Evolutionary conservation across 2,113 vertebrate species (phyloP).

Genomic region (Sebastes schlegelii): DNA sequence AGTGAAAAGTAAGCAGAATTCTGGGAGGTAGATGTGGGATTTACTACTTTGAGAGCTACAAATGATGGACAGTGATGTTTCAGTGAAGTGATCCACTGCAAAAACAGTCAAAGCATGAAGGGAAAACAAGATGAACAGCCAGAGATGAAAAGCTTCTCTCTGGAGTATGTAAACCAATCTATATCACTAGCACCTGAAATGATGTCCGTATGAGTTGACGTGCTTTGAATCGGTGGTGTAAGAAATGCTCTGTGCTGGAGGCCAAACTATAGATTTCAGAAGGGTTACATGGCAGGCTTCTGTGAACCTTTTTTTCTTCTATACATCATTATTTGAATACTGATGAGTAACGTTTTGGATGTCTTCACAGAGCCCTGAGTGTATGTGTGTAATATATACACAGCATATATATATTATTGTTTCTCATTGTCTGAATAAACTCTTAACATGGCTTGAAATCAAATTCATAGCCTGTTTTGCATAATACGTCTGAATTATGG

Average conservation of each 20-base stretch:
- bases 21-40: background rate
- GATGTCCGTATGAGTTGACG: conserved; percentile 23
- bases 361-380: background rate
- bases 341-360: background rate
- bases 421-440: background rate
- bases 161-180: conserved; percentile 41
- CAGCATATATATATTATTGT: background rate
- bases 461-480: background rate
- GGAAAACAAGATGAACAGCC: conserved; percentile 48
- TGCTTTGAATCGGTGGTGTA: conserved; percentile 9
- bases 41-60: conserved; percentile 4
- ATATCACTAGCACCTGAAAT: conserved; percentile 23
- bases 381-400: background rate
- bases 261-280: background rate
- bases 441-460: background rate
- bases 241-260: background rate
- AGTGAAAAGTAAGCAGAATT: background rate
- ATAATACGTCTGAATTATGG: background rate
- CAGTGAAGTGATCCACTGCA: conserved; percentile 25
- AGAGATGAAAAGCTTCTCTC: conserved; percentile 53
- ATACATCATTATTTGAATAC: background rate
- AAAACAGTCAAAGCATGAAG: conserved; percentile 17
- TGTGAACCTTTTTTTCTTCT: background rate
- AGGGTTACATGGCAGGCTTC: conserved; percentile 2
- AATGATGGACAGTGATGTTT: conserved; percentile 25